Base-by-base conservation (phyloP, 2,888 invertebrate species). In the Atethmia centrago region DNA sequence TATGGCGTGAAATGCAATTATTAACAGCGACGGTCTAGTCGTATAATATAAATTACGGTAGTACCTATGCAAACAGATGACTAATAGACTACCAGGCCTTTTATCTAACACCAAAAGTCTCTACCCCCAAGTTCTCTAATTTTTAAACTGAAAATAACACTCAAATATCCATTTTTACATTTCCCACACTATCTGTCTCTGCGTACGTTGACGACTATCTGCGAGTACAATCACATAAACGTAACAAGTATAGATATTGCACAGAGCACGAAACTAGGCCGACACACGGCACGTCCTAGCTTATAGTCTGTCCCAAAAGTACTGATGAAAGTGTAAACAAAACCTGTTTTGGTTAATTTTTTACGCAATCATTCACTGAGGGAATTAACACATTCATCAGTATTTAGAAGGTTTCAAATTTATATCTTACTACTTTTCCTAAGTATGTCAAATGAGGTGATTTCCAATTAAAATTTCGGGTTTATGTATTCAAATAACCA, bases 241-340 rank as follows among this genome's bases (percentile, higher is more conserved):
- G 51, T 76, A 72, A 56, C 65, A 64, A 72, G 56, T 51, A 61
- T 61, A 77, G 65, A 72, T 9, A 75, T 42, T 58, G 64, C 66
- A 65, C 25, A 63, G 21, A 51, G 31, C 28, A 70, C 53, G 74
- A 73, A 86, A 77, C 76, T 80, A 78, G 85, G 82, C 73, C 78
- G 85, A 63, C 71, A 61, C 67, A 63, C 61, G 69, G 67, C 83
- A 71, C 79, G 53, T 77, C 56, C 62, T 45, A 71, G 47, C 10
- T 21, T 53, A 47, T 9, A 64, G 56, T n/a, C 3, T 55, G 3
- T 55, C 31, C 64, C 12, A n/a, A 31, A 51, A 53, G 2, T 64
- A 31, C 16, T n/a, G 19, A 7, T n/a, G 16, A 64, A 19, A 19
- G 8, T 36, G 3, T 55, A 56, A 36, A n/a, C 31, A 56, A 64